A percentile compares a stretch with the other conserved stretches of the same genome.
phyloP scores from a whole-genome alignment of 1,140 invertebrate species.

The Pseudomyrmex pallidus region DNA sequence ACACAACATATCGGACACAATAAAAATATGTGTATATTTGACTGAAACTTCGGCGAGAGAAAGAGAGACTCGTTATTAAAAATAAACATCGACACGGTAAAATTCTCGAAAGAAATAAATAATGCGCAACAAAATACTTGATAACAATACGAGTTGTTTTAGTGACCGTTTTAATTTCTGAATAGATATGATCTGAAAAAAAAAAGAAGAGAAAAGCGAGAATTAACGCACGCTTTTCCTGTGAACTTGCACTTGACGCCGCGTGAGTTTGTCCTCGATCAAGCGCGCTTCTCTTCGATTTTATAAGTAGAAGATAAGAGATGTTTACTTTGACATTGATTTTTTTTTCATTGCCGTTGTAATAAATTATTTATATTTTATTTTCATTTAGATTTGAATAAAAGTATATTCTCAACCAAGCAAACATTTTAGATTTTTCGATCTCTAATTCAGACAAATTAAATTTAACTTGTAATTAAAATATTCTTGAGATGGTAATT shows the following conservation, averaged over 20 bases:
- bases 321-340: background rate
- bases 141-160: background rate
- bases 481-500: background rate
- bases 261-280: slow-evolving; percentile 20
- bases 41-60: background rate
- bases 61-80: background rate
- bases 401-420: no score
- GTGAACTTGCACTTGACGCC: slow-evolving; percentile 53
- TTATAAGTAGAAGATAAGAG: background rate
- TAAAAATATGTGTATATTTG: background rate
- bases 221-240: slow-evolving; percentile 18
- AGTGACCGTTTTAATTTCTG: slow-evolving; percentile 38
- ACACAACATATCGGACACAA: background rate
- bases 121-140: background rate
- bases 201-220: slow-evolving; percentile 7
- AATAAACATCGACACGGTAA: slow-evolving; percentile 16
- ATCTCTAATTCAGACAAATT: background rate
- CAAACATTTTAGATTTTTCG: no score
- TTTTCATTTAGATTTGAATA: no score
- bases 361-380: no score
- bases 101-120: background rate
- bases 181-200: slow-evolving; percentile 27
- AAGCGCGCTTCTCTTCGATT: slow-evolving; percentile 17
- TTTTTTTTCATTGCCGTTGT: no score
- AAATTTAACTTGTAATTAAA: no score